Evolutionary conservation across 2,888 invertebrate genomes (phyloP).

Genomic region (Selenia dentaria): DNA sequence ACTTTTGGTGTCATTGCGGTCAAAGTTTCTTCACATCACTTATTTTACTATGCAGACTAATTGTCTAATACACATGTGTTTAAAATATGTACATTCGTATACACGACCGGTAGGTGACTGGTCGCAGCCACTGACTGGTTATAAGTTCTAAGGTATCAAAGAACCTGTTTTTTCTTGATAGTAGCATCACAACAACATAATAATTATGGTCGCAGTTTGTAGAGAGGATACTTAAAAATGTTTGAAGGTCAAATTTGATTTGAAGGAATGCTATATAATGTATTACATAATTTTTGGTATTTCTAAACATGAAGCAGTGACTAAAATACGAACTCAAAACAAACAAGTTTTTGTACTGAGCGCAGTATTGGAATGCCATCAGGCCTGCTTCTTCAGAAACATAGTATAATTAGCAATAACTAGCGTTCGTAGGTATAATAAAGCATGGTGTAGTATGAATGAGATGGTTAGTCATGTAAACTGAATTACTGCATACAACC

Average conservation of each 20-base stretch:
- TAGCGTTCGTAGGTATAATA: too few relatives aligned
- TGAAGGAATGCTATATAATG: too few relatives aligned
- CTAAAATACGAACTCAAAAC: too few relatives aligned
- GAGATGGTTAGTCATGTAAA: background rate
- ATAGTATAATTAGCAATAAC: too few relatives aligned
- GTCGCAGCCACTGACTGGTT: slow-evolving; percentile 21
- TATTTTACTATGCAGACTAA: slow-evolving; percentile 5
- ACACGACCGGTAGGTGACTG: slow-evolving; percentile 44
- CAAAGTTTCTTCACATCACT: slow-evolving; percentile 23
- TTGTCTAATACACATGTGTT: slow-evolving; percentile 27
- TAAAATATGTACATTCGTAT: slow-evolving; percentile 44
- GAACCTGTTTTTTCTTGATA: slow-evolving; percentile 39
- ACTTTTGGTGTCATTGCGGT: slow-evolving; percentile 39
- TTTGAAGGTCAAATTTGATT: too few relatives aligned
- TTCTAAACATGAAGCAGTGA: too few relatives aligned
- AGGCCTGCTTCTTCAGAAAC: too few relatives aligned
- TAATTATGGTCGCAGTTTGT: slow-evolving; percentile 21
- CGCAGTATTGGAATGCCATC: too few relatives aligned
- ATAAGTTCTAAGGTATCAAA: slow-evolving; percentile 23
- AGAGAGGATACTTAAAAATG: slow-evolving; percentile 3
- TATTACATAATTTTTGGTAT: too few relatives aligned
- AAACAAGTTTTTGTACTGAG: too few relatives aligned
- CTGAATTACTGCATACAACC: too few relatives aligned
- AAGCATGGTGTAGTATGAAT: too few relatives aligned
- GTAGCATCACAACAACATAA: slow-evolving; percentile 26